These are phyloP conservation scores for Mimachlamys varia DNA, from an alignment of 2,888 invertebrate genomes.

Conservation along the genomic window DNA sequence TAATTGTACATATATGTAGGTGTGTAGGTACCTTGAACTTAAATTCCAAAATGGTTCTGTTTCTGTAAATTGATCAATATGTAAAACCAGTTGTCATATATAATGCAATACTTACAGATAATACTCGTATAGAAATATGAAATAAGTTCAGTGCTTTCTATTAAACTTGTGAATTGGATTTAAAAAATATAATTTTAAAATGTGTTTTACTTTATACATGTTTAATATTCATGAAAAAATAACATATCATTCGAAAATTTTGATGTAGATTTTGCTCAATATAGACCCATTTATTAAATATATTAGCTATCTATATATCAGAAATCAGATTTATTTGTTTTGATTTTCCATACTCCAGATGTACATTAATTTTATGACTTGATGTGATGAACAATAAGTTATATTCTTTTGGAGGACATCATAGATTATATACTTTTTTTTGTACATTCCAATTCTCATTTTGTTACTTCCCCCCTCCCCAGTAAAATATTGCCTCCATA, in stretches of 20 bases:
- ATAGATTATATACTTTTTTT: no score
- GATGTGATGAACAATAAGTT: no score
- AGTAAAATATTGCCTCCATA: no score
- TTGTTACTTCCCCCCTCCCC: no score
- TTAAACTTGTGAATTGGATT: background rate
- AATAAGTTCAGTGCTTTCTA: background rate
- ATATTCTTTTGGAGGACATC: no score
- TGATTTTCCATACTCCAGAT: background rate
- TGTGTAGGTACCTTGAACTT: background rate
- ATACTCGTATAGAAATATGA: background rate
- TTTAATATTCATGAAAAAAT: background rate
- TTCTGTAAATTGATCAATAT: background rate
- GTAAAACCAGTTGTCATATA: background rate
- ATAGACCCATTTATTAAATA: background rate
- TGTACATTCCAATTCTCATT: no score
- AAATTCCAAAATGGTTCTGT: background rate
- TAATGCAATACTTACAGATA: no score
- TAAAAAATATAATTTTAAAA: background rate
- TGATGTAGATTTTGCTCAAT: slow-evolving; percentile 14
- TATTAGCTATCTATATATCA: no score
- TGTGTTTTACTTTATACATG: background rate
- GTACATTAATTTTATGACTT: no score
- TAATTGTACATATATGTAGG: background rate
- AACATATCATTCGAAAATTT: background rate
- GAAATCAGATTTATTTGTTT: background rate